Conservation (phyloP, 2,113 vertebrate species). For the Columba janthina region DNA sequence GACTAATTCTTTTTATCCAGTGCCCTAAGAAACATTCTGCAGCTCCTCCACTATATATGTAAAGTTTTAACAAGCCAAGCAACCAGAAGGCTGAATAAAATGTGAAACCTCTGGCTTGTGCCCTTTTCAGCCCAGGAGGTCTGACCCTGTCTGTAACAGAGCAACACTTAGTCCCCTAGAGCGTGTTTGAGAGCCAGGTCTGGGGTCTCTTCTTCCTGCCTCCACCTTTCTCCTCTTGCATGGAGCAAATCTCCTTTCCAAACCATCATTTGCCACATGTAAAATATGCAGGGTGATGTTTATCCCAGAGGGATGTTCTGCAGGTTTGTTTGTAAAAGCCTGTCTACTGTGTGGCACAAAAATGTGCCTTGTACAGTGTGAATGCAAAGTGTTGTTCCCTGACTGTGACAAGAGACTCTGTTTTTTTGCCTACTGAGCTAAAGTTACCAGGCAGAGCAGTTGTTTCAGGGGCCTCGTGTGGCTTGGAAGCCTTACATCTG, state of each 20-base stretch:
- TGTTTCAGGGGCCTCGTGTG: not conserved
- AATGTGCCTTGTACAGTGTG: rapidly evolving
- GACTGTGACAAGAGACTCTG: not conserved
- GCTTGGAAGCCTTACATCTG: not conserved
- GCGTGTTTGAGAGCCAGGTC: rapidly evolving
- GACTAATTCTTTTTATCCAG: not conserved
- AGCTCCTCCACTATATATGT: not conserved
- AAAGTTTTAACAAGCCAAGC: not conserved
- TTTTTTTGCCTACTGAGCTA: not conserved
- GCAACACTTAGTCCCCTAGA: not conserved
- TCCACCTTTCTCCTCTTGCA: not conserved
- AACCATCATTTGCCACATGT: not conserved
- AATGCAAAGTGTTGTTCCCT: not conserved
- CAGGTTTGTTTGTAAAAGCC: not conserved
- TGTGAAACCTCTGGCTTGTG: not conserved
- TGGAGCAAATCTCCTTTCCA: not conserved
- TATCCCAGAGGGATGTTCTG: not conserved
- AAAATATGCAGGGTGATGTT: not conserved
- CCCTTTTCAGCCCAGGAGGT: not conserved
- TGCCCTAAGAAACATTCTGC: not conserved
- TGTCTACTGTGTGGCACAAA: not conserved
- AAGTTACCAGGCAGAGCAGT: not conserved
- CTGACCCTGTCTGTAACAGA: not conserved
- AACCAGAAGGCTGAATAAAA: not conserved
- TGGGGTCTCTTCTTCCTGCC: not conserved